Conservation (phyloP, 2,888 invertebrate genomes). For the Smittia sp. region DNA sequence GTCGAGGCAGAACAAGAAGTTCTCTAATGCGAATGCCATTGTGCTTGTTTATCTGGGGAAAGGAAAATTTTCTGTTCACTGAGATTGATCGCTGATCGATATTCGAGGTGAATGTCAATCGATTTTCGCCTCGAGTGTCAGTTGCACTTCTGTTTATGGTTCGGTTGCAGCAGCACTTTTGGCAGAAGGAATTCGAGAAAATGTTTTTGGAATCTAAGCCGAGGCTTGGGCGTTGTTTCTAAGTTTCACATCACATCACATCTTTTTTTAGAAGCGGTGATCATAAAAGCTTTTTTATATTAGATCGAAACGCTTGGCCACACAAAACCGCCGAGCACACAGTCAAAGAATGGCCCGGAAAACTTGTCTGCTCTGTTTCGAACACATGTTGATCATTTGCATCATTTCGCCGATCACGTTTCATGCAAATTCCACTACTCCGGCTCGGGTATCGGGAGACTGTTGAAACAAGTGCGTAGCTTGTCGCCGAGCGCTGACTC, state of each 20-base stretch:
- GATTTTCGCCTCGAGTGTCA: neutral
- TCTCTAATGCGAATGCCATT: conserved; percentile 17
- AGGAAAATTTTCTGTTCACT: neutral
- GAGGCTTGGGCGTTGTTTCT: conserved; percentile 37
- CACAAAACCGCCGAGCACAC: neutral
- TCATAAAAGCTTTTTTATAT: conserved; percentile 1
- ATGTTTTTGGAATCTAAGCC: conserved; percentile 32
- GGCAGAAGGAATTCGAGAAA: neutral
- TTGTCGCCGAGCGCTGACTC: neutral
- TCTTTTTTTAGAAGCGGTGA: conserved; percentile 33
- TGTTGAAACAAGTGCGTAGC: neutral
- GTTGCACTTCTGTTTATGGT: neutral
- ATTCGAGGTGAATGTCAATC: neutral
- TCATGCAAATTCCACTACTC: neutral
- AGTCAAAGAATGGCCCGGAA: neutral
- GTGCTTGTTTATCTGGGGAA: neutral
- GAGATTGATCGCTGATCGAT: neutral
- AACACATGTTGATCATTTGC: conserved; percentile 18
- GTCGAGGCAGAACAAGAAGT: conserved; percentile 29
- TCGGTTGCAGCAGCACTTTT: neutral
- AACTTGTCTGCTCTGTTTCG: neutral
- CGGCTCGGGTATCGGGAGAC: neutral
- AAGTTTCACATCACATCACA: conserved; percentile 21
- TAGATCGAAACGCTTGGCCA: neutral
- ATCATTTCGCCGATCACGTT: conserved; percentile 1